Percentiles rank a stretch among this genome's conserved stretches.
phyloP scores from a whole-genome alignment of 2,797 vertebrate genomes.

The Catamblyrhynchus diadema region DNA sequence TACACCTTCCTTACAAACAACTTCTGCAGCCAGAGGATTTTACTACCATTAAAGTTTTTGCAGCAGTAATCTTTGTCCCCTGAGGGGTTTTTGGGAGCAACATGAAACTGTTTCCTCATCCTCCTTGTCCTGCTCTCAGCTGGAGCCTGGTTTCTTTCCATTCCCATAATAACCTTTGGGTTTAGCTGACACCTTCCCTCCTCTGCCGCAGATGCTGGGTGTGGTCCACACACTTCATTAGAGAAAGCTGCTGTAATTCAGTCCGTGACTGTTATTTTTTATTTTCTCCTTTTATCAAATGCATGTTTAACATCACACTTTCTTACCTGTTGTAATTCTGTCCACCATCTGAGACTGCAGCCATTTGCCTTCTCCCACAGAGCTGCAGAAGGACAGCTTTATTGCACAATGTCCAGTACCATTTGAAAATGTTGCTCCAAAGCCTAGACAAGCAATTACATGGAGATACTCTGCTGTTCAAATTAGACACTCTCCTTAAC shows the following conservation, averaged over 20 bases:
- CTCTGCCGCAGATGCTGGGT: constrained; percentile 47
- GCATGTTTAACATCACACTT: neutral
- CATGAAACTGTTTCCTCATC: constrained; percentile 50
- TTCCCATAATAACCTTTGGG: neutral
- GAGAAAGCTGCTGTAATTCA: constrained; percentile 17
- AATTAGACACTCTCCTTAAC: neutral
- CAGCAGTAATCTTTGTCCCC: constrained; percentile 41
- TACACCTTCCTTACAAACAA: constrained; percentile 38
- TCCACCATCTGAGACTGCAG: neutral
- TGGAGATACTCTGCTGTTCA: neutral
- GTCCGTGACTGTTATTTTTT: neutral
- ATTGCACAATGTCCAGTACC: neutral
- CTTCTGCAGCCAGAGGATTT: constrained; percentile 45
- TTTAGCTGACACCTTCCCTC: constrained; percentile 38
- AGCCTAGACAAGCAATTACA: neutral
- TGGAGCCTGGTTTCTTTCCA: constrained; percentile 56
- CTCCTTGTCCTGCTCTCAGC: constrained; percentile 24
- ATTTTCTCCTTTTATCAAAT: neutral
- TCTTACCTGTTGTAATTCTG: neutral
- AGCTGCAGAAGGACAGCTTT: neutral
- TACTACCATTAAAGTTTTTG: constrained; percentile 43
- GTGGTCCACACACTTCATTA: constrained; percentile 49
- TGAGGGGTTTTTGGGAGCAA: constrained; percentile 47
- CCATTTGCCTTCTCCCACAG: neutral
- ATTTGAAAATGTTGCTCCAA: neutral